phyloP scores from a whole-genome alignment of 2,797 vertebrate species.

The Coccyzus lansbergi region DNA sequence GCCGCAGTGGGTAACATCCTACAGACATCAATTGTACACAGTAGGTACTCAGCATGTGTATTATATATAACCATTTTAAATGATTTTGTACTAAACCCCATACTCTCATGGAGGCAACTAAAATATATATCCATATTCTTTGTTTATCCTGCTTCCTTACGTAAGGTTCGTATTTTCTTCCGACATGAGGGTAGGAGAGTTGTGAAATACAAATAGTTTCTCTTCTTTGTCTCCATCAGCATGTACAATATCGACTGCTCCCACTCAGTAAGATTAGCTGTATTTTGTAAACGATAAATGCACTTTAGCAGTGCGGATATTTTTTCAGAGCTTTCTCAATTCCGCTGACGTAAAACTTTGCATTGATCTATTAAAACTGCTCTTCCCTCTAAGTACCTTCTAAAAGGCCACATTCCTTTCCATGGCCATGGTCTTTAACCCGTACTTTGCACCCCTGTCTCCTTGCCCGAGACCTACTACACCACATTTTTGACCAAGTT shows the following conservation, averaged over 20 bases:
- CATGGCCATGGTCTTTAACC: too few relatives aligned
- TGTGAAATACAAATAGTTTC: conserved; percentile 31
- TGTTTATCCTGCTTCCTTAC: background rate
- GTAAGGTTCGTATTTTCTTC: background rate
- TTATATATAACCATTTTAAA: background rate
- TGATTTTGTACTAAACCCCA: background rate
- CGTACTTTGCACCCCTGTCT: too few relatives aligned
- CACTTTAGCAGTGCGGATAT: background rate
- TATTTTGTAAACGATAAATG: conserved; percentile 48
- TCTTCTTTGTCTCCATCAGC: background rate
- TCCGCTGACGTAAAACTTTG: background rate
- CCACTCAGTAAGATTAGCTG: background rate
- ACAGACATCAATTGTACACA: background rate
- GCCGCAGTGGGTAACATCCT: background rate
- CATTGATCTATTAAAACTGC: background rate
- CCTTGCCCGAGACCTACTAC: too few relatives aligned
- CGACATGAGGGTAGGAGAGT: background rate
- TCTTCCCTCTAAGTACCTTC: background rate
- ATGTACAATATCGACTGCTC: conserved; percentile 14
- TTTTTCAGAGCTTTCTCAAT: conserved; percentile 15
- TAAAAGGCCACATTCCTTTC: background rate
- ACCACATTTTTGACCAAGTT: too few relatives aligned
- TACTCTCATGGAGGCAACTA: background rate
- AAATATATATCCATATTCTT: background rate
- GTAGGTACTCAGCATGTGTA: background rate